phyloP scores from a whole-genome alignment of 2,888 invertebrate genomes.

The Colletes collaris region DNA sequence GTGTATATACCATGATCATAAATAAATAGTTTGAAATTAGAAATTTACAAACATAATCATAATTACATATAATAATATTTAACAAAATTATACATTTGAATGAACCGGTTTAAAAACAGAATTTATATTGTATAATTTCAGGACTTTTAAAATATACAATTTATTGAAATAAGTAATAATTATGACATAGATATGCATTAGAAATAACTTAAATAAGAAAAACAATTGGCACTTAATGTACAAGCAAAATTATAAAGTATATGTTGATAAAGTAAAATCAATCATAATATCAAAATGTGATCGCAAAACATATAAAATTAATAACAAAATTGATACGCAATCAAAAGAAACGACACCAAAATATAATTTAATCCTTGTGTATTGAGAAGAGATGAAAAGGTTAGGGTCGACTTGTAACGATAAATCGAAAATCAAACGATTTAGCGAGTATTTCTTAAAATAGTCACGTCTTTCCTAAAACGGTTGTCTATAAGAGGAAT shows the following conservation, averaged over 20 bases:
- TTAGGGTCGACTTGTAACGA: conserved; percentile 46
- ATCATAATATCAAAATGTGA: neutral
- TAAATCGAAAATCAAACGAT: conserved; percentile 33
- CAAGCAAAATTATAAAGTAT: neutral
- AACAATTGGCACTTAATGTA: conserved; percentile 14
- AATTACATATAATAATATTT: neutral
- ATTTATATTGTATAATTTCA: neutral
- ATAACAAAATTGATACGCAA: conserved; percentile 6
- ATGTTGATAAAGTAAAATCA: neutral
- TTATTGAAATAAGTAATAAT: neutral
- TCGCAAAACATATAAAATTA: neutral
- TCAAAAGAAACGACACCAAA: conserved; percentile 5
- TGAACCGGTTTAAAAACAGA: neutral
- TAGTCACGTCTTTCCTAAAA: conserved; percentile 37
- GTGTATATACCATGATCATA: conserved; percentile 1
- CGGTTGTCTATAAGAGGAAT: conserved; percentile 21
- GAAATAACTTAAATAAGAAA: conserved; percentile 39
- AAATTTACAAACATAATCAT: conserved; percentile 25
- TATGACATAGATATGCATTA: conserved; percentile 8
- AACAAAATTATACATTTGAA: conserved; percentile 5
- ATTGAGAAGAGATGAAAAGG: conserved; percentile 40
- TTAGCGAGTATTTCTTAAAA: conserved; percentile 42
- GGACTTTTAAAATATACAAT: neutral
- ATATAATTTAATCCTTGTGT: conserved; percentile 17
- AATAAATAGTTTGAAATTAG: neutral